Evolutionary conservation across 1,140 invertebrate genomes (phyloP).

Genomic region (Cydia strobilella): DNA sequence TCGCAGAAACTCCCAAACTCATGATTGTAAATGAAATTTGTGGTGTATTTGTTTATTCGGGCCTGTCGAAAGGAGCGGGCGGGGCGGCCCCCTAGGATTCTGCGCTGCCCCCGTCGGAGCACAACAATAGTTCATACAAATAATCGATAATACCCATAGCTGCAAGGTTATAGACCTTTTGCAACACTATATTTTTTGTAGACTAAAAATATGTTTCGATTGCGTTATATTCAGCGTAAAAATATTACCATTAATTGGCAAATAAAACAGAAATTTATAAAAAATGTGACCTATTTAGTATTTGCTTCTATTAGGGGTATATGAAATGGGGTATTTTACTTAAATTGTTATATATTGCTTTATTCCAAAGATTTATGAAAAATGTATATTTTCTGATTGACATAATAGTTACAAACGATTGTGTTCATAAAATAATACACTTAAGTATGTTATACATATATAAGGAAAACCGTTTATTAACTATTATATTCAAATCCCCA

Average conservation of each 20-base stretch:
- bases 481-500: background rate
- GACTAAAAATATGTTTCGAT: background rate
- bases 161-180: slow-evolving; percentile 35
- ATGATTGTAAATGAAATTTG: slow-evolving; percentile 26
- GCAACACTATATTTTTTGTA: slow-evolving; percentile 11
- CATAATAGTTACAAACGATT: too few species aligned
- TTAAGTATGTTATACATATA: background rate
- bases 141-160: slow-evolving; percentile 62
- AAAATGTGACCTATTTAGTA: background rate
- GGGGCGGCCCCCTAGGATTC: slow-evolving; percentile 62
- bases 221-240: background rate
- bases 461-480: background rate
- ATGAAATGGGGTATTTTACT: too few species aligned
- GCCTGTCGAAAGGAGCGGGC: slow-evolving; percentile 44
- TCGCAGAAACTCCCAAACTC: background rate
- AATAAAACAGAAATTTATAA: too few species aligned
- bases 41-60: slow-evolving; percentile 45
- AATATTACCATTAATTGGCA: too few species aligned
- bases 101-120: slow-evolving; percentile 55
- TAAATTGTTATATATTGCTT: too few species aligned
- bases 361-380: too few species aligned
- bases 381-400: too few species aligned
- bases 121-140: slow-evolving; percentile 73
- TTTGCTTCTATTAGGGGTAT: too few species aligned
- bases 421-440: background rate